Evolutionary conservation across 1,140 invertebrate genomes (phyloP), one percentile per base, ranked within the genome.

Genomic region (Andrena cerasifolii): DNA sequence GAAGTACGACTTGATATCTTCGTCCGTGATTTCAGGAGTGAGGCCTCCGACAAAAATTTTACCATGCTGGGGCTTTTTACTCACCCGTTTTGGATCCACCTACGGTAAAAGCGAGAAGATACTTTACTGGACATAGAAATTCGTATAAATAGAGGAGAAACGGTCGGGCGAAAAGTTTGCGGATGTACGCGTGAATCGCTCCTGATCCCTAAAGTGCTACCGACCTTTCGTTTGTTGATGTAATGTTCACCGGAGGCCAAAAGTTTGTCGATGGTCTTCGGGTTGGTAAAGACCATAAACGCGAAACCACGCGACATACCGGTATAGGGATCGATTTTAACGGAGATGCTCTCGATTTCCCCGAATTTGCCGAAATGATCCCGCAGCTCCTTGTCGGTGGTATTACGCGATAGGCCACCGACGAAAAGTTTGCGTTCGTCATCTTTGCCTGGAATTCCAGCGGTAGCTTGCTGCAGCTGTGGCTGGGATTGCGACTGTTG

Each of bases 11-110:
- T 93, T 94, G 28, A 96, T 95, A 75, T 95, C 94, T 14, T 94
- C 93, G 77, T 96, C 95, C 12, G 94, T 92, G n/a, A 95, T 93
- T 78, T 95, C 94, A 16, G 94, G 92, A 40, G 95, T 95, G 18
- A 96, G 86, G 40, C 95, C 95, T 80, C 95, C 95, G n/a, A 95
- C 95, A 86, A 95, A 96, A 65, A 96, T 94, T 88, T 95, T 95
- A 31, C 94, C 94, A 66, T 94, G 93, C 45, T 94, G 90, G 0
- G 94, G 93, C 85, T 94, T 94, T 80, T 93, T 93, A 71, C 93
- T 92, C 4, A 95, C 95, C 87, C 94, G 92, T 78, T 96, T 96
- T 0, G 95, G 95, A 84, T 96, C 95, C 49, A 95, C 92, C 92
- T 93, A 53, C 14, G 33, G 0, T 21, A 65, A 68, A 59, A 65